These are phyloP conservation scores for Malacosoma neustria DNA, from an alignment of 2,888 invertebrate genomes.

Conservation along the genomic window DNA sequence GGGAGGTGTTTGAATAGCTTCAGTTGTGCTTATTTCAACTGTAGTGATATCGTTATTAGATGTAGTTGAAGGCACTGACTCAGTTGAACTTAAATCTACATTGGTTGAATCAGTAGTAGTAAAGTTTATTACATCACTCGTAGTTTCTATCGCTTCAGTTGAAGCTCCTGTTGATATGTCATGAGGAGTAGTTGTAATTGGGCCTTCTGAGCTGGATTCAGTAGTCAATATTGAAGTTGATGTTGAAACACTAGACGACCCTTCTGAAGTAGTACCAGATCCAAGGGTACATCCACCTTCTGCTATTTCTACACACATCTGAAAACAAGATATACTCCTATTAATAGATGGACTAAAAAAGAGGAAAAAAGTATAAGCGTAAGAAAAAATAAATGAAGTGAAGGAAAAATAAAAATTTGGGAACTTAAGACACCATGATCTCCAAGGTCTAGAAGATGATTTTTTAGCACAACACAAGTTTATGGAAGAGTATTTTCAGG, in stretches of 20 bases:
- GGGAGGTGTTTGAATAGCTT: background rate
- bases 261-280: background rate
- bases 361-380: too few relatives aligned
- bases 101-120: constrained; percentile 3
- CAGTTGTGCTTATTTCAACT: constrained; percentile 1
- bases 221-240: too few relatives aligned
- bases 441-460: too few relatives aligned
- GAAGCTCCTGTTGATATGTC: background rate
- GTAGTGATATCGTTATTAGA: constrained; percentile 1
- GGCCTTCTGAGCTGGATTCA: too few relatives aligned
- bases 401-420: too few relatives aligned
- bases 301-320: background rate
- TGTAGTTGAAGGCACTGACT: constrained; percentile 4
- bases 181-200: background rate
- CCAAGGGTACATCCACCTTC: background rate
- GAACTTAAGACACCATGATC: too few relatives aligned
- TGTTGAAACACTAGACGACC: too few relatives aligned
- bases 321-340: background rate
- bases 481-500: too few relatives aligned
- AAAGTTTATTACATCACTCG: background rate
- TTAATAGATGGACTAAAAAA: too few relatives aligned
- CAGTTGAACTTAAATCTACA: background rate
- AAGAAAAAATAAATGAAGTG: too few relatives aligned
- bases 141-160: background rate
- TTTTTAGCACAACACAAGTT: too few relatives aligned